phyloP scores from a whole-genome alignment of 2,888 invertebrate species.

The Tachina fera region DNA sequence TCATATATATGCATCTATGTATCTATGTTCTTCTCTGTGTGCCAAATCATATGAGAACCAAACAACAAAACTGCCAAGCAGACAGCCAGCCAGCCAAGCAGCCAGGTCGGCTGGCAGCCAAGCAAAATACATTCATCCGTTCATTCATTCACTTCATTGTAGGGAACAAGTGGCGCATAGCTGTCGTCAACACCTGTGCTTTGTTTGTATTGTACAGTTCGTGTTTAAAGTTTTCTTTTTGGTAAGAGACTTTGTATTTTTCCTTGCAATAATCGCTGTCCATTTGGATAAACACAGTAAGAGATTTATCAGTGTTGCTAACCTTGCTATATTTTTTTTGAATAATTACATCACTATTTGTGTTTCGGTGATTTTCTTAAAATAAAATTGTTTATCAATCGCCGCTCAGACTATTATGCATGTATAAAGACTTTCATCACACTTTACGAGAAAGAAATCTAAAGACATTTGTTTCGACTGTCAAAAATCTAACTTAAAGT shows the following conservation, averaged over 20 bases:
- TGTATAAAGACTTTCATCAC: no score
- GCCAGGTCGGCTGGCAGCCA: constrained; percentile 47
- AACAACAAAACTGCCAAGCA: constrained; percentile 5
- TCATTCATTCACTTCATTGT: constrained; percentile 61
- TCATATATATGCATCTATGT: constrained; percentile 1
- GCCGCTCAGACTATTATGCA: no score
- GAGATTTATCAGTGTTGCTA: constrained; percentile 12
- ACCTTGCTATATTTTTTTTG: neutral
- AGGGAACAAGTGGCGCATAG: constrained; percentile 69
- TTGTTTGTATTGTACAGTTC: constrained; percentile 47
- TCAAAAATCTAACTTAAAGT: no score
- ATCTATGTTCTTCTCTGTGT: constrained; percentile 54
- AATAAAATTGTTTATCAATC: no score
- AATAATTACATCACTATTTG: neutral
- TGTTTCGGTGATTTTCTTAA: no score
- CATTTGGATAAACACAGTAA: constrained; percentile 15
- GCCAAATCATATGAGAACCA: constrained; percentile 51
- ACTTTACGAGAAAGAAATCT: no score
- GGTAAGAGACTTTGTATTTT: constrained; percentile 1
- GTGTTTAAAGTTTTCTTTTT: neutral
- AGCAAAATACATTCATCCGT: constrained; percentile 39
- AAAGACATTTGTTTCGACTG: no score
- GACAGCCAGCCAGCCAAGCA: neutral
- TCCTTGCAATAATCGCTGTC: constrained; percentile 6
- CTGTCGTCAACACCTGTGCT: constrained; percentile 70